Evolutionary conservation across 2,797 vertebrate species (phyloP).

Genomic region (Pangasius krempfi): DNA sequence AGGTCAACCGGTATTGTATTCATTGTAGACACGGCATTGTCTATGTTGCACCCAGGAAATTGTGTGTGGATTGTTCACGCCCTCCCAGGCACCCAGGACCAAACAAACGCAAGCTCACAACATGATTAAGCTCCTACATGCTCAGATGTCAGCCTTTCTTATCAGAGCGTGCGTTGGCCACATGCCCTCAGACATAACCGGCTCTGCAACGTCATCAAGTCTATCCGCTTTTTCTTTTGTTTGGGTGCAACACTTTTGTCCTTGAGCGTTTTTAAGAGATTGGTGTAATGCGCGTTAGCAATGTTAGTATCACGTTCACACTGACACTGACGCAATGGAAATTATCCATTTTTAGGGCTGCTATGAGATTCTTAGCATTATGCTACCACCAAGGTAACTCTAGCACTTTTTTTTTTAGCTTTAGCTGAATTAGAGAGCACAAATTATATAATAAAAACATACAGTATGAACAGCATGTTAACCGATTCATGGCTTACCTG

Average conservation of each 20-base stretch:
- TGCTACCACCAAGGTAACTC: background rate
- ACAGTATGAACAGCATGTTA: background rate
- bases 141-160: background rate
- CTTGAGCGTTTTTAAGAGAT: background rate
- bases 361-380: background rate
- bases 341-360: background rate
- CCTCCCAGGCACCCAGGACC: background rate
- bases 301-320: background rate
- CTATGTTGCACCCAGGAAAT: background rate
- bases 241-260: background rate
- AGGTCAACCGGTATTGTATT: background rate
- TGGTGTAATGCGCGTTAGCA: no score
- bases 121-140: background rate
- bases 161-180: background rate
- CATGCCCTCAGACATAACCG: background rate
- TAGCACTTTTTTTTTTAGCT: background rate
- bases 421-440: background rate
- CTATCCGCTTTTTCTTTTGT: background rate
- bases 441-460: background rate
- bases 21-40: background rate
- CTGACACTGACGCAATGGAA: background rate
- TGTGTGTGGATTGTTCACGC: background rate
- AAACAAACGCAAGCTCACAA: conserved; percentile 21
- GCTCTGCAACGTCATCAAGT: conserved; percentile 11
- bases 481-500: conserved; percentile 79